Evolutionary conservation across 2,113 vertebrate species (phyloP).

Genomic region (Falcunculus frontatus): DNA sequence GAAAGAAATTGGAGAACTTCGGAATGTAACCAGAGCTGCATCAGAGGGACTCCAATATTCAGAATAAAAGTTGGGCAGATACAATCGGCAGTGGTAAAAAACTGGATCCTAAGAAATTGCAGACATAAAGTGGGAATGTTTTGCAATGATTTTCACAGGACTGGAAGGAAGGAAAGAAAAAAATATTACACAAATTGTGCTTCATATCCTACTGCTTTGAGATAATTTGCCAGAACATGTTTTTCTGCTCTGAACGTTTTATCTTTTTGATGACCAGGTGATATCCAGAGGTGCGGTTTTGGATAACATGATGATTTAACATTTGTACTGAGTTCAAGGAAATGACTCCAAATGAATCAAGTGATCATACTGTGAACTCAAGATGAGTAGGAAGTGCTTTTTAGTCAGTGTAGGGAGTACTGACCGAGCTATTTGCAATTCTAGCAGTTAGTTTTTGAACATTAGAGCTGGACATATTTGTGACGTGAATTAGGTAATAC

Average conservation of each 20-base stretch:
- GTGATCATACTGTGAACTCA: not conserved
- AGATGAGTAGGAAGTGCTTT: not conserved
- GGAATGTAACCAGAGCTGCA: constrained; percentile 14
- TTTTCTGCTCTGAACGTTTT: not conserved
- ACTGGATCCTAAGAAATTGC: not conserved
- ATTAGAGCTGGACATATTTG: not conserved
- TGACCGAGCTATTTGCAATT: not conserved
- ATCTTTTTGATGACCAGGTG: not conserved
- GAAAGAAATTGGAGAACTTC: constrained; percentile 13
- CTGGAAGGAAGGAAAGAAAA: not conserved
- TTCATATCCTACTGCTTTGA: not conserved
- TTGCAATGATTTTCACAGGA: not conserved
- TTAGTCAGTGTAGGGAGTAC: not conserved
- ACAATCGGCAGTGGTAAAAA: not conserved
- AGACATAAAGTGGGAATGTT: not conserved
- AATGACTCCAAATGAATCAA: not conserved
- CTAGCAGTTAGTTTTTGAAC: not conserved
- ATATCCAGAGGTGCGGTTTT: not conserved
- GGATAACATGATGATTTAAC: not conserved
- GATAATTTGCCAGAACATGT: not conserved
- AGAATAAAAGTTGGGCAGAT: not conserved
- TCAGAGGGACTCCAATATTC: not conserved
- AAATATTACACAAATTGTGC: not conserved
- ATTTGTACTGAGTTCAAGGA: not conserved
- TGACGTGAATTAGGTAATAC: not conserved